A percentile compares a stretch with the other conserved stretches of the same genome.
phyloP scores from a whole-genome alignment of 92 coral and sea anemone species.

The Paramuricea clavata region DNA sequence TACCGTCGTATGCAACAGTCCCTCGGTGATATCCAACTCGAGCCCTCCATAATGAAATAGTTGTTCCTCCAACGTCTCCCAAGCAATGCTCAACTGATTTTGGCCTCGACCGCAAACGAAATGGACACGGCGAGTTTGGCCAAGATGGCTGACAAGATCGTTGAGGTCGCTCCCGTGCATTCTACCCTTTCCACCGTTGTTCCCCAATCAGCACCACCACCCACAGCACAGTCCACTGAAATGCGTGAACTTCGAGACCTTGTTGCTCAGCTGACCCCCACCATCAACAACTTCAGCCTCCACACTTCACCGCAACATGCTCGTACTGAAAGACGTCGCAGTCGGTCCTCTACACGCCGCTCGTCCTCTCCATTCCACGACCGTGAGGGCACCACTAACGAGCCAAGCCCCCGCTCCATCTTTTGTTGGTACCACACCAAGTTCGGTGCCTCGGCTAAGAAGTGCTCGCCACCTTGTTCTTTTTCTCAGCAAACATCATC shows the following conservation, averaged over 20 bases:
- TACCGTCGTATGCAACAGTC: neutral
- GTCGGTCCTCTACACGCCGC: neutral
- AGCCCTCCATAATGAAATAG: neutral
- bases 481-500: neutral
- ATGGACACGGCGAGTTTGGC: neutral
- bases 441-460: neutral
- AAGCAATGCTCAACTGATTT: neutral
- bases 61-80: conserved; percentile 10
- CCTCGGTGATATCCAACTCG: conserved; percentile 2
- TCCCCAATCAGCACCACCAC: neutral
- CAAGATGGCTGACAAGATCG: neutral
- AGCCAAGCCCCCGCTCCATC: neutral
- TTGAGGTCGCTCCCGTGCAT: neutral
- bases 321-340: neutral
- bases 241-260: neutral
- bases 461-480: neutral
- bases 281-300: neutral
- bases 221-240: neutral
- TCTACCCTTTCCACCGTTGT: neutral
- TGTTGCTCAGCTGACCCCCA: neutral
- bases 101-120: neutral
- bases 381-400: neutral
- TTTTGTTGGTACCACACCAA: neutral
- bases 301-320: neutral
- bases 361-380: neutral